Percentiles rank a stretch among this genome's conserved stretches.
Evolutionary conservation across 2,797 vertebrate species (phyloP).

Genomic region (Protonibea diacanthus): DNA sequence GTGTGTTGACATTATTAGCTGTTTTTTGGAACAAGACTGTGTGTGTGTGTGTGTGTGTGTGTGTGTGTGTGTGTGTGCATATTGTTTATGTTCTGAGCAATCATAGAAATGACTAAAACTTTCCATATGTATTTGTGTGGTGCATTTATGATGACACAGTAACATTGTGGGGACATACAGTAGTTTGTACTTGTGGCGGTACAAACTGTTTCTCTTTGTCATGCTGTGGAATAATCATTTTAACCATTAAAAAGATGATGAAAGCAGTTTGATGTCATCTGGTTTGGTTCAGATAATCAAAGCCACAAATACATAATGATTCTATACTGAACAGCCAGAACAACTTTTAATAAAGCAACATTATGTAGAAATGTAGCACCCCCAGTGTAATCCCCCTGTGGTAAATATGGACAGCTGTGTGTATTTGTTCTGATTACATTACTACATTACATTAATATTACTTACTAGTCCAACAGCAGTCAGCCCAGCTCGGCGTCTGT

Average conservation of each 20-base stretch:
- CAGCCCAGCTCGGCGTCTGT: too few relatives aligned
- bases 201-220: background rate
- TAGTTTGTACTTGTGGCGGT: background rate
- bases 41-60: slow-evolving; percentile 8
- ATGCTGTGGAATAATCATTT: background rate
- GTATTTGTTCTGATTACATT: too few relatives aligned
- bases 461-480: too few relatives aligned
- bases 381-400: too few relatives aligned
- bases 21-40: slow-evolving; percentile 1
- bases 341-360: too few relatives aligned
- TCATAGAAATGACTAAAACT: background rate
- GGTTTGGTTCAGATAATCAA: background rate
- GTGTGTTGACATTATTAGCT: slow-evolving; percentile 18
- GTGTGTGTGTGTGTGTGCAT: background rate
- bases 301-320: too few relatives aligned
- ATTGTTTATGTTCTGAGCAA: background rate
- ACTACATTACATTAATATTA: too few relatives aligned
- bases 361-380: too few relatives aligned
- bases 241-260: background rate
- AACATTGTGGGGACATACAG: background rate
- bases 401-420: too few relatives aligned
- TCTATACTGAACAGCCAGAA: background rate
- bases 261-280: background rate
- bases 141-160: background rate
- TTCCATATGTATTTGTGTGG: background rate